phyloP scores from a whole-genome alignment of 2,113 vertebrate species.

The Saiga tatarica region DNA sequence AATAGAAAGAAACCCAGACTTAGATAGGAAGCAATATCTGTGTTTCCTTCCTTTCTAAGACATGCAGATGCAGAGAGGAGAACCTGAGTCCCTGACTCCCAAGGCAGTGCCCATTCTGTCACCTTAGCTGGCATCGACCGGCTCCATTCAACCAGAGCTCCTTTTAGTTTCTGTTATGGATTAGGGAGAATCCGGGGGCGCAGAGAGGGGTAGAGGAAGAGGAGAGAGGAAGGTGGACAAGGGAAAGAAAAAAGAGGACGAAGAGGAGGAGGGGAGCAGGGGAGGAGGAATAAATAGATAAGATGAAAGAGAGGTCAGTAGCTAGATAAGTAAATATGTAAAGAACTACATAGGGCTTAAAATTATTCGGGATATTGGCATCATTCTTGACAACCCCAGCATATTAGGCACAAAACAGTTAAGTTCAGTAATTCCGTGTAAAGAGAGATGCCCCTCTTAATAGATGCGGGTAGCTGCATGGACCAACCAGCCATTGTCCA shows the following conservation, averaged over 20 bases:
- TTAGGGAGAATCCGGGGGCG: accelerated
- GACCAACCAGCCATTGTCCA: not conserved
- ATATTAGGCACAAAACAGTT: not conserved
- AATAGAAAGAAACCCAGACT: not conserved
- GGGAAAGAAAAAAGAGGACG: not conserved
- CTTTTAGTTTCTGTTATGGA: not conserved
- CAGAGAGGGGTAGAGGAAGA: not conserved
- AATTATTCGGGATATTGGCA: not conserved
- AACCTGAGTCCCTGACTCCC: not conserved
- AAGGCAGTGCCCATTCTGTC: not conserved
- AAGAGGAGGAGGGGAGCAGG: accelerated
- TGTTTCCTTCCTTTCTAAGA: not conserved
- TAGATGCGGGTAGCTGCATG: not conserved
- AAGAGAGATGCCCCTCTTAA: not conserved
- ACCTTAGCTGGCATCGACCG: not conserved
- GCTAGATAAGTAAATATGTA: not conserved
- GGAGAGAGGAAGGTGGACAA: not conserved
- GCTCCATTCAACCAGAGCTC: not conserved
- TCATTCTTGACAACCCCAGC: not conserved
- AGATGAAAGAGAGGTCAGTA: not conserved
- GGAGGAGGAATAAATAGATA: not conserved
- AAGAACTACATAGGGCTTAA: not conserved
- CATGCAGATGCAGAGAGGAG: not conserved
- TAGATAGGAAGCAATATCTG: not conserved
- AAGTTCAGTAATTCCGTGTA: not conserved